Percentiles rank a stretch among this genome's conserved stretches.
Evolutionary conservation across 2,113 vertebrate species (phyloP).

Genomic region (Barnardius zonarius): DNA sequence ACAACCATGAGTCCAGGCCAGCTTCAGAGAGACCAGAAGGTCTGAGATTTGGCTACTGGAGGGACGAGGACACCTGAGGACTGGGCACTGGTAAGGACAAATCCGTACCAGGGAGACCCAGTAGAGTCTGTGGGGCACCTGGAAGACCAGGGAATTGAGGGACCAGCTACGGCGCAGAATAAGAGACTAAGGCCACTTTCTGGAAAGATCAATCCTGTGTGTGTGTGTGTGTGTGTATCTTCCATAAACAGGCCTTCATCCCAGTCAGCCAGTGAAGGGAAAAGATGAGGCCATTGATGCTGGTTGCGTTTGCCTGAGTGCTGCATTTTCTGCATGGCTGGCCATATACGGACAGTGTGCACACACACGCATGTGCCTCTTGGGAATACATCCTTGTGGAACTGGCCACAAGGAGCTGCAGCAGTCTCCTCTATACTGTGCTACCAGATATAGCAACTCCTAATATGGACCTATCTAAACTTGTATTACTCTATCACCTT

Average conservation of each 20-base stretch:
- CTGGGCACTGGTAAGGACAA: background rate
- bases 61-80: background rate
- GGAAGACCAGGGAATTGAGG: background rate
- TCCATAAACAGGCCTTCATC: background rate
- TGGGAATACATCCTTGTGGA: background rate
- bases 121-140: background rate
- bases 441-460: background rate
- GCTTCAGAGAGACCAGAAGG: background rate
- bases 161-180: background rate
- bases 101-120: background rate
- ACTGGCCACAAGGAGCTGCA: background rate
- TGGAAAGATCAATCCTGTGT: background rate
- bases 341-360: rapidly evolving
- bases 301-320: rapidly evolving
- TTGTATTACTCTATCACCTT: background rate
- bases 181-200: background rate
- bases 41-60: background rate
- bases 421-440: background rate
- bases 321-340: background rate
- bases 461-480: background rate
- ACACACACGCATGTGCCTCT: rapidly evolving
- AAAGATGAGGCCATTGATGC: background rate
- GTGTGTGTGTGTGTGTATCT: background rate
- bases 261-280: background rate
- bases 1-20: background rate